phyloP scores from a whole-genome alignment of 2,113 vertebrate species.

The Petrocephalus microphthalmus region DNA sequence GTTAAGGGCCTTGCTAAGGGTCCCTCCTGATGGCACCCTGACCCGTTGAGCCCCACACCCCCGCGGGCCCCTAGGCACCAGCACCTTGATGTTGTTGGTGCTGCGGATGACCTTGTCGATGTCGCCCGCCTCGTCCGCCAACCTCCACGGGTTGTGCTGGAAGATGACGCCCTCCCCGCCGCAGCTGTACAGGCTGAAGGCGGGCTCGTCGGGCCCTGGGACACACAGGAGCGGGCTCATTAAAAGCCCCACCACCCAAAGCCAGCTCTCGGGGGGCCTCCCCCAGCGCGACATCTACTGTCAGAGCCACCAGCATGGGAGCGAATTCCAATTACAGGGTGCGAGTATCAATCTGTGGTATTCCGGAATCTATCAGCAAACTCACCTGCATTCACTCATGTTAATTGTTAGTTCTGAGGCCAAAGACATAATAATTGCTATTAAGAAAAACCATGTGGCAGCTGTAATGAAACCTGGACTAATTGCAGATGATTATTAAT shows the following conservation, averaged over 20 bases:
- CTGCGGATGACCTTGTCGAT: slow-evolving; percentile 83
- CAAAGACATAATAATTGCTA: no score
- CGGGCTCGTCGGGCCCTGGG: slow-evolving; percentile 61
- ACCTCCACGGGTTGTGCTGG: slow-evolving; percentile 82
- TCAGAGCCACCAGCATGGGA: not conserved
- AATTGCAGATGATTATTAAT: no score
- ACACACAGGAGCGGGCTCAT: slow-evolving; percentile 12
- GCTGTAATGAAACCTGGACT: no score
- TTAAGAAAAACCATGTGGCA: no score
- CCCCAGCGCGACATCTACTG: not conserved
- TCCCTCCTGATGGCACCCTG: no score
- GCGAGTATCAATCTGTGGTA: no score
- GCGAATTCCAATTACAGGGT: not conserved
- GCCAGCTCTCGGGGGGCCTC: not conserved
- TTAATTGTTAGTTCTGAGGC: no score
- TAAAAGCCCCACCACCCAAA: not conserved
- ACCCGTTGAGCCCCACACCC: not conserved
- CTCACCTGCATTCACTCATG: no score
- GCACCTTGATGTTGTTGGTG: slow-evolving; percentile 83
- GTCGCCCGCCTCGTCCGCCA: slow-evolving; percentile 75
- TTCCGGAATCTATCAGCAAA: no score
- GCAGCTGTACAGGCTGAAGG: slow-evolving; percentile 83
- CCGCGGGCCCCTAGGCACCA: not conserved
- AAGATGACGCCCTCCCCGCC: slow-evolving; percentile 85
- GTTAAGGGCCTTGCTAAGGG: no score